Evolutionary conservation across 64 coral and sea anemone species (phyloP).

Genomic region (Montipora sp.): DNA sequence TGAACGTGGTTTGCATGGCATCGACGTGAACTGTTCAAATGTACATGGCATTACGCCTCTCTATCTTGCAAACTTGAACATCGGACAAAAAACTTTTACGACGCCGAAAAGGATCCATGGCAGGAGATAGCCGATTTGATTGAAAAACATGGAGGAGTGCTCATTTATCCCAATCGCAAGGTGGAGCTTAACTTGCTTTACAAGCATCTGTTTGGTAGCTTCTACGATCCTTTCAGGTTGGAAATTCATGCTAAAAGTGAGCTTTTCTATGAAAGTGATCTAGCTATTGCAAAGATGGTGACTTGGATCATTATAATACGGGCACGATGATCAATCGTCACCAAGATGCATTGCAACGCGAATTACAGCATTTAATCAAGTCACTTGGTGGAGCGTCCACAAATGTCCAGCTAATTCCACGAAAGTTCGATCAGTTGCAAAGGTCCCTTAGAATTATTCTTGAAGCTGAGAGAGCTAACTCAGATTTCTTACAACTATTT

Average conservation of each 20-base stretch:
- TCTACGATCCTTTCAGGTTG: not conserved
- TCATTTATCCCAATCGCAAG: not conserved
- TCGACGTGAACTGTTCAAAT: constrained; percentile 58
- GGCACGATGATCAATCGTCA: not conserved
- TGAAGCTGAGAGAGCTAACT: not conserved
- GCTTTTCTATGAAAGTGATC: not conserved
- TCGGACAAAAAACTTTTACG: not conserved
- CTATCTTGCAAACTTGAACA: constrained; percentile 47
- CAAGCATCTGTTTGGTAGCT: constrained; percentile 34
- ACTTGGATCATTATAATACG: not conserved
- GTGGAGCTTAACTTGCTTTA: constrained; percentile 34
- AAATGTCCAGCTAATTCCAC: too few relatives aligned
- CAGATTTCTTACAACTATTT: not conserved
- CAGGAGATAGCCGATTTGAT: constrained; percentile 25
- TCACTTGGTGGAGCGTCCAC: too few relatives aligned
- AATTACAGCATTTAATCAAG: not conserved
- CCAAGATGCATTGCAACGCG: not conserved
- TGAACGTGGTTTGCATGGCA: not conserved
- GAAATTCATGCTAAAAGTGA: not conserved
- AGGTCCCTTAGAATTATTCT: not conserved
- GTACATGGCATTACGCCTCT: constrained; percentile 59
- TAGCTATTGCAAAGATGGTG: not conserved
- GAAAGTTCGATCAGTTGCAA: too few relatives aligned
- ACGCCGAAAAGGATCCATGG: constrained; percentile 8
- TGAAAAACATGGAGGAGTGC: not conserved